Conservation (phyloP, 2,797 vertebrate genomes). For the Poecile montanus region DNA sequence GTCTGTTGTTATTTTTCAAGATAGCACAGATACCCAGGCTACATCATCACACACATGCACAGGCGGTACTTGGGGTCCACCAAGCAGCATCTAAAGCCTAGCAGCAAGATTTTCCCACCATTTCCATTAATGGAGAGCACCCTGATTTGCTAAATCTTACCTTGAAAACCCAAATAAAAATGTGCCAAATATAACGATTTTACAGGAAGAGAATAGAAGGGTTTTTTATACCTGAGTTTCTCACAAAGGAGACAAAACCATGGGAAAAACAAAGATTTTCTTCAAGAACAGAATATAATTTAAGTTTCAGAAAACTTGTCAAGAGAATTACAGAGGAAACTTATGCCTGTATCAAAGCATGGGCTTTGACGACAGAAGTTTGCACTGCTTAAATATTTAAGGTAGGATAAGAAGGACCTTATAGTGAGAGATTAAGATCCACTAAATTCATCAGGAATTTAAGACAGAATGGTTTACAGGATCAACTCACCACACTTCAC, state of each 20-base stretch:
- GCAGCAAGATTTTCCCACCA: neutral
- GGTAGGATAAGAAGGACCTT: neutral
- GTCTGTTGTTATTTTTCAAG: neutral
- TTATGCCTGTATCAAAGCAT: neutral
- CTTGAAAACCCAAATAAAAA: neutral
- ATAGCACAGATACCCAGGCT: fast-evolving
- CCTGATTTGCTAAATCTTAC: neutral
- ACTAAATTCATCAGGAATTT: neutral
- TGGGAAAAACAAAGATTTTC: neutral
- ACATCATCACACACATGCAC: neutral
- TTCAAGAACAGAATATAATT: neutral
- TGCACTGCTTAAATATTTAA: neutral
- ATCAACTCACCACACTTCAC: neutral
- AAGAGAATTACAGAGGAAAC: neutral
- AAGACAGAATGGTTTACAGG: neutral
- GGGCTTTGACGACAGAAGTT: neutral
- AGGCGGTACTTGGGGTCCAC: no score
- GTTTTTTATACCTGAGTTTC: fast-evolving
- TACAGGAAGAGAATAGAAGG: neutral
- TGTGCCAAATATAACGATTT: neutral
- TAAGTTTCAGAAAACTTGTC: neutral
- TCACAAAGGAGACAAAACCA: neutral
- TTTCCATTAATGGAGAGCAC: neutral
- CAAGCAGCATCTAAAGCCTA: neutral
- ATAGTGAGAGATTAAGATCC: neutral